A percentile compares a stretch with the other conserved stretches of the same genome.
These are phyloP conservation scores for Equus quagga DNA, from an alignment of 2,113 vertebrate species.

Conservation along the genomic window DNA sequence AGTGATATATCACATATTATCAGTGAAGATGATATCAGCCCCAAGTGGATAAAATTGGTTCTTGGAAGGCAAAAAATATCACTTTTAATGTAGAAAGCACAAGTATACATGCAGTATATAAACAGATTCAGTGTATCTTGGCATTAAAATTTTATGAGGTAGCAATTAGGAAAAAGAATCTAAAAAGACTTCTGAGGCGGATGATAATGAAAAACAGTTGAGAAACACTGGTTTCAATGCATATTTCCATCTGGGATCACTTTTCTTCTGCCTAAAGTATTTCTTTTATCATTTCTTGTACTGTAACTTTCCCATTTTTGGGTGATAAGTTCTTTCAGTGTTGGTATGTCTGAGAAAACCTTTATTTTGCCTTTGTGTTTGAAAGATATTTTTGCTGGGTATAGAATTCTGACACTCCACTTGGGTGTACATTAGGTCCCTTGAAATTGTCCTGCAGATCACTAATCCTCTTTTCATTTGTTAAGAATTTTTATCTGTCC, in stretches of 20 bases:
- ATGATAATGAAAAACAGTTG: neutral
- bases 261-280: neutral
- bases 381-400: conserved; percentile 7
- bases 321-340: neutral
- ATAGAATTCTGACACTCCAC: neutral
- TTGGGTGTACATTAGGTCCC: neutral
- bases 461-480: neutral
- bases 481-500: neutral
- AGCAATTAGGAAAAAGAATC: neutral
- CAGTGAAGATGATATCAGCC: neutral
- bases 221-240: neutral
- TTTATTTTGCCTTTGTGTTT: neutral
- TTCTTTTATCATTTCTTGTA: neutral
- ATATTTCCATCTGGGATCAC: neutral
- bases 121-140: neutral
- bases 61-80: neutral
- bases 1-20: neutral
- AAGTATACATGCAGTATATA: neutral
- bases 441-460: neutral
- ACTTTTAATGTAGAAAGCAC: neutral
- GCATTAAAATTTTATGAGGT: neutral
- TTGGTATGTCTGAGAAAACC: neutral
- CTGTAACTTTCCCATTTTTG: neutral
- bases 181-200: neutral
- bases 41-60: neutral